Conservation (phyloP, 2,888 invertebrate species). For the Drosophila recens region DNA sequence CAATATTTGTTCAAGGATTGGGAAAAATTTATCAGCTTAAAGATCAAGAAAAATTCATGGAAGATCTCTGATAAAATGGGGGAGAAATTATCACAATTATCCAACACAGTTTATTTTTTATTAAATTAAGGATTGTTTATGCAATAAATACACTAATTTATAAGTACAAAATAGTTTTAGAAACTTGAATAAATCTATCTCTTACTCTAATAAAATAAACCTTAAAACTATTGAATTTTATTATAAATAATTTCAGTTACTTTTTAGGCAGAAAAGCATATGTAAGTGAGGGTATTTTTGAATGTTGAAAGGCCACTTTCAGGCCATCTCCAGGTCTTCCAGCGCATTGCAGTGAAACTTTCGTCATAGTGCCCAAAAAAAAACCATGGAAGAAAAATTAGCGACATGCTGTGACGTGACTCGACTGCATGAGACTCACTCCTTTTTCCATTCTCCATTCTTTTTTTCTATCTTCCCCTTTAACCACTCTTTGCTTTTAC, state of each 20-base stretch:
- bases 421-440: slow-evolving; percentile 62
- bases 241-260: not conserved
- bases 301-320: not conserved
- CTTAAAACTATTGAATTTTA: not conserved
- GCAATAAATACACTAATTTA: too few relatives aligned
- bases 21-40: too few relatives aligned
- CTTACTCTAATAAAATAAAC: not conserved
- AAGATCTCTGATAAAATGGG: too few relatives aligned
- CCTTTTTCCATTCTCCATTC: not conserved
- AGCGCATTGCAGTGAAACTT: slow-evolving; percentile 67
- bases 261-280: not conserved
- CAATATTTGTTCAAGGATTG: too few relatives aligned
- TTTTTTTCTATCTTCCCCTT: too few relatives aligned
- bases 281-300: not conserved
- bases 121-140: too few relatives aligned
- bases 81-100: too few relatives aligned
- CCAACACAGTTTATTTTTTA: too few relatives aligned
- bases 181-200: not conserved
- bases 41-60: too few relatives aligned
- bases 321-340: not conserved
- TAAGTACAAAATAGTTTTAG: too few relatives aligned
- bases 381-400: slow-evolving; percentile 67
- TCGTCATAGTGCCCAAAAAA: slow-evolving; percentile 36
- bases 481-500: not conserved
- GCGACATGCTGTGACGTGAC: slow-evolving; percentile 78